Evolutionary conservation across 2,113 vertebrate species (phyloP).

Genomic region (Limanda limanda): DNA sequence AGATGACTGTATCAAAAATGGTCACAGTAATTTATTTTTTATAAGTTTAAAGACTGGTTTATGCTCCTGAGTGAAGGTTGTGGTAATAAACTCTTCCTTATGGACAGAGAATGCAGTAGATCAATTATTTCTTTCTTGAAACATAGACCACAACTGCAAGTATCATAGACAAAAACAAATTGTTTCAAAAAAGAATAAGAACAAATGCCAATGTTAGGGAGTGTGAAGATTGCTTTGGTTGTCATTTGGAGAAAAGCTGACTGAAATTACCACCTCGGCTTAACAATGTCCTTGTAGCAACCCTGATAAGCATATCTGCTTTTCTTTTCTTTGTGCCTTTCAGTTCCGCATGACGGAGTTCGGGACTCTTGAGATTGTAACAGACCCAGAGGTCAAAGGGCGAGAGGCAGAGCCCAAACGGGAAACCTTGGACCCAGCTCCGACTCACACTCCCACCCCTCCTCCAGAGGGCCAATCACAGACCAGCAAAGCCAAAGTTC

Average conservation of each 20-base stretch:
- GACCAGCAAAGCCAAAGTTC: conserved; percentile 28
- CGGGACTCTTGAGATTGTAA: conserved; percentile 95
- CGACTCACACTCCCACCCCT: conserved; percentile 78
- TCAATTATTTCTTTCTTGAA: background rate
- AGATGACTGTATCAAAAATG: too few species aligned
- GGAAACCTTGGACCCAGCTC: conserved; percentile 66
- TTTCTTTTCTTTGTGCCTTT: conserved; percentile 10
- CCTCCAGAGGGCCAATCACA: conserved; percentile 75
- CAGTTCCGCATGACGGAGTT: conserved; percentile 98
- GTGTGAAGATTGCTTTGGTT: background rate
- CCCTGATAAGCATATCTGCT: background rate
- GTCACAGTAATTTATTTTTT: too few species aligned
- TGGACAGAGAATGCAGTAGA: too few species aligned
- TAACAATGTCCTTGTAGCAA: background rate
- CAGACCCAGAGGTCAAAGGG: conserved; percentile 88
- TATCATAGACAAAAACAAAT: background rate
- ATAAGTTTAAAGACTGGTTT: too few species aligned
- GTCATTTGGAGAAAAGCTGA: too few species aligned
- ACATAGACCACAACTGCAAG: background rate
- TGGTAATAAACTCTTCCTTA: too few species aligned
- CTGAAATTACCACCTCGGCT: background rate
- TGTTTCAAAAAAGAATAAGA: background rate
- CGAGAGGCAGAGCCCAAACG: conserved; percentile 55
- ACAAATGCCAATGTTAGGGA: background rate
- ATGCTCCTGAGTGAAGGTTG: too few species aligned